A percentile compares a stretch with the other conserved stretches of the same genome.
Conservation (phyloP, 1,140 invertebrate species). For the Meloidogyne hapla region DNA sequence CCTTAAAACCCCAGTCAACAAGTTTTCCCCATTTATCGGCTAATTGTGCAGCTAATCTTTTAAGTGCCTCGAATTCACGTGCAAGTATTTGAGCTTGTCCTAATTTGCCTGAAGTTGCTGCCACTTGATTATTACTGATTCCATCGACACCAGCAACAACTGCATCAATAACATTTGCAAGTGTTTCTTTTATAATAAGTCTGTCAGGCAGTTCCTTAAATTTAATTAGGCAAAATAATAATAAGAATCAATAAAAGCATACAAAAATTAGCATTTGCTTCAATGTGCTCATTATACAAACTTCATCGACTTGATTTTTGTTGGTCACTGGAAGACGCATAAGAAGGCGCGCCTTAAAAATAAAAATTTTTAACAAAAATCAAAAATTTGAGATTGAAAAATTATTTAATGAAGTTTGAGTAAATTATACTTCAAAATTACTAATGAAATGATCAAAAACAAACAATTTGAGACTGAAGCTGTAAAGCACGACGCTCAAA, state of each 20-base stretch:
- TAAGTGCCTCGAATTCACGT: slow-evolving; percentile 16
- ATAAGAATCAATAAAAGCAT: not conserved
- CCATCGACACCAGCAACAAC: slow-evolving; percentile 11
- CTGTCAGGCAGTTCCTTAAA: slow-evolving; percentile 22
- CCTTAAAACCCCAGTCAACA: slow-evolving; percentile 21
- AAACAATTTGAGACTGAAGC: slow-evolving; percentile 27
- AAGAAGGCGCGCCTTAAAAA: slow-evolving; percentile 15
- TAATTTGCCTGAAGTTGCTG: not conserved
- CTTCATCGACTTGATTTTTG: slow-evolving; percentile 30
- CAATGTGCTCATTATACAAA: slow-evolving; percentile 27
- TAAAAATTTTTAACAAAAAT: not conserved
- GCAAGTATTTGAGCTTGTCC: not conserved
- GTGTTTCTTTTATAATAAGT: slow-evolving; percentile 11
- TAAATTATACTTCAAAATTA: too few species aligned
- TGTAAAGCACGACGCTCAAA: slow-evolving; percentile 19
- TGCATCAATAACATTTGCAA: slow-evolving; percentile 3
- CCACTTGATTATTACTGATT: not conserved
- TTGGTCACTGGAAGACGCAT: slow-evolving; percentile 25
- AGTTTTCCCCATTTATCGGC: slow-evolving; percentile 28
- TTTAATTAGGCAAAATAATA: not conserved
- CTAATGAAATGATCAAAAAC: too few species aligned
- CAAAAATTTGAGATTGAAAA: not conserved
- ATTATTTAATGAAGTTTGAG: too few species aligned
- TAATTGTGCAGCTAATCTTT: slow-evolving; percentile 21
- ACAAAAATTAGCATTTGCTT: slow-evolving; percentile 18